Evolutionary conservation across 2,113 vertebrate species (phyloP), one percentile per base, ranked within the genome.

Genomic region (Brachirus orientalis): DNA sequence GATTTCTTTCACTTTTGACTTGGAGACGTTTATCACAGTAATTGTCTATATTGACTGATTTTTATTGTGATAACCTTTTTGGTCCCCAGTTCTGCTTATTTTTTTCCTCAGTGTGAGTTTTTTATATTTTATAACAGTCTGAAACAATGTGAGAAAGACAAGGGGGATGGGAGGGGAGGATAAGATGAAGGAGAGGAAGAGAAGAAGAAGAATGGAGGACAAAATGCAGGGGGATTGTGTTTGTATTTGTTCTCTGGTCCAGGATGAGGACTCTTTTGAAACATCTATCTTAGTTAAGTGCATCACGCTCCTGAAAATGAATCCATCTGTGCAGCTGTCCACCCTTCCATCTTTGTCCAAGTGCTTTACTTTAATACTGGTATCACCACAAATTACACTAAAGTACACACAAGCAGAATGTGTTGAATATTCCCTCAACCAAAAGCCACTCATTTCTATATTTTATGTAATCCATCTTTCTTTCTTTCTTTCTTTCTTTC

Each of bases 211-310:
- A 58, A 28, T 53, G 63, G 63, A 77, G 72, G 76, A 70, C 69
- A 81, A 76, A 86, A 89, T 80, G 79, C 86, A 82, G 83, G 86
- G 84, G 84, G 90, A 89, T 87, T 88, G 85, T 83, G 70, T 77
- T 88, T 19, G 50, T 69, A 85, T 75, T 53, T 78, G 83, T 79
- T 85, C 74, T 83, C 61, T 75, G 48, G 75, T 86, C 81, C 3
- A 14, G 78, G 64, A 69, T 85, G 53, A 77, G 89, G 80, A 88
- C 74, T 88, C 77, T 76, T 88, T 87, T 75, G 64, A 86, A 86
- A 75, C 83, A 91, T 90, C 87, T 86, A 68, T 91, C 88, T 90
- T 88, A 86, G 86, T 90, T 91, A 89, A 85, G 74, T 77, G 75
- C 79, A 81, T 63, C 68, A 51, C 71, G 69, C 70, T 75, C 75